Percentiles rank a stretch among this genome's conserved stretches.
These are phyloP conservation scores for Polyergus mexicanus DNA, from an alignment of 1,140 invertebrate genomes.

Conservation along the genomic window DNA sequence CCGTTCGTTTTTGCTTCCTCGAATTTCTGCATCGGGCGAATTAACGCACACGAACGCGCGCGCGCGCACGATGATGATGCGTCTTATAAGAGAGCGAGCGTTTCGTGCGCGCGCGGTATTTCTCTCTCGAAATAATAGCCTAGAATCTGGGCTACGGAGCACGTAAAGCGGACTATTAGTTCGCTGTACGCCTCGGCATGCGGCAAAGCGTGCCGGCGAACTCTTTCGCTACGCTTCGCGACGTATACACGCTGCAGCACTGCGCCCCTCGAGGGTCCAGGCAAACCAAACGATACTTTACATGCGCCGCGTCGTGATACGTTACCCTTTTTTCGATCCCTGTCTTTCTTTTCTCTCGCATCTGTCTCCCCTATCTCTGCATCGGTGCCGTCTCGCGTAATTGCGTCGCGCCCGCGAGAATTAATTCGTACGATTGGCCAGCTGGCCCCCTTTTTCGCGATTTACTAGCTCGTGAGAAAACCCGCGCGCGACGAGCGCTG, in stretches of 20 bases:
- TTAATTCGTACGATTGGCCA: conserved; percentile 62
- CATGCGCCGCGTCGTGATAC: not conserved
- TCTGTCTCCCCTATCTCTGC: conserved; percentile 18
- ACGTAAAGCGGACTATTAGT: conserved; percentile 63
- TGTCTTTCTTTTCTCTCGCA: not conserved
- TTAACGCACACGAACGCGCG: conserved; percentile 1
- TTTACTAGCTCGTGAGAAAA: conserved; percentile 41
- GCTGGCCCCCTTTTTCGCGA: conserved; percentile 39
- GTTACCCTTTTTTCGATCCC: not conserved
- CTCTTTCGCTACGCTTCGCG: conserved; percentile 59
- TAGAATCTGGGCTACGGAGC: conserved; percentile 58
- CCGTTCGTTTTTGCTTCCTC: not conserved
- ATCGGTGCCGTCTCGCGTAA: conserved; percentile 57
- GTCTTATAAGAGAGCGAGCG: not conserved
- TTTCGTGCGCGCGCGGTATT: conserved; percentile 40
- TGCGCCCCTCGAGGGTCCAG: not conserved
- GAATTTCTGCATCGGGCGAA: not conserved
- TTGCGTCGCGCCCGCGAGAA: conserved; percentile 52
- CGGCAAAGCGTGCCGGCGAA: conserved; percentile 51
- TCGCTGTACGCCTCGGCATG: conserved; percentile 59
- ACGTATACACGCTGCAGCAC: conserved; percentile 3
- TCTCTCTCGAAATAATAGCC: conserved; percentile 50
- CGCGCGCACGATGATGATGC: not conserved
- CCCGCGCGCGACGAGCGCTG: conserved; percentile 8
- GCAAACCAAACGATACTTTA: conserved; percentile 39